Evolutionary conservation across 2,113 vertebrate species (phyloP), one percentile per base, ranked within the genome.

Genomic region (Myrmecophaga tridactyla): DNA sequence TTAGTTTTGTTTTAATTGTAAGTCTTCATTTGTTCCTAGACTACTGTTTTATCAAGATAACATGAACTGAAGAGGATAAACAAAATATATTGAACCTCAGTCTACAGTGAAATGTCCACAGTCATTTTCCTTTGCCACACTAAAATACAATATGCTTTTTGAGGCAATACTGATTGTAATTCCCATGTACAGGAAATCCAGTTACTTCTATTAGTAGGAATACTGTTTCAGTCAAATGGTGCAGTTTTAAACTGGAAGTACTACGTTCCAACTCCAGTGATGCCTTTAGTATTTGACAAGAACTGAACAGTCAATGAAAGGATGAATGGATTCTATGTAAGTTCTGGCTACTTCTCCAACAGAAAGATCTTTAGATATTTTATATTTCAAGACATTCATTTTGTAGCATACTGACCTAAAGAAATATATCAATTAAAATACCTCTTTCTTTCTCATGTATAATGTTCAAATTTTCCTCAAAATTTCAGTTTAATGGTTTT

Each of bases 191-290:
- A 95, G 77, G 46, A 90, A 91, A 86, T 27, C 23, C 60, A 90
- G 76, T 63, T 92, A 85, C 86, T 94, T 97, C 92, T 96, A 75
- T 51, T 29, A 96, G 72, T 3, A 60, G 84, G 83, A 89, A 80
- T 92, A 96, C 65, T 92, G 34, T 91, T 97, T 89, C 94, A 96
- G 96, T 97, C 96, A 97, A 97, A 97, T 96, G 89, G 86, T 97
- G 85, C 31, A 29, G 31, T n/a, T 96, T 51, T 69, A 96, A 92
- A 92, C 7, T 75, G 39, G 81, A 94, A n/a, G 83, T 78, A 78
- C 83, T 48, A 80, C 36, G 63, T 86, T 95, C n/a, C 60, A 97
- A 94, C 97, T 97, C 96, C 2, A 96, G 72, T 8, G 39, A 73
- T 13, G 1, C n/a, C 48, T 80, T 53, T 34, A 36, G 92, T 63